phyloP scores from a whole-genome alignment of 2,113 vertebrate genomes.

The Mixornis gularis region DNA sequence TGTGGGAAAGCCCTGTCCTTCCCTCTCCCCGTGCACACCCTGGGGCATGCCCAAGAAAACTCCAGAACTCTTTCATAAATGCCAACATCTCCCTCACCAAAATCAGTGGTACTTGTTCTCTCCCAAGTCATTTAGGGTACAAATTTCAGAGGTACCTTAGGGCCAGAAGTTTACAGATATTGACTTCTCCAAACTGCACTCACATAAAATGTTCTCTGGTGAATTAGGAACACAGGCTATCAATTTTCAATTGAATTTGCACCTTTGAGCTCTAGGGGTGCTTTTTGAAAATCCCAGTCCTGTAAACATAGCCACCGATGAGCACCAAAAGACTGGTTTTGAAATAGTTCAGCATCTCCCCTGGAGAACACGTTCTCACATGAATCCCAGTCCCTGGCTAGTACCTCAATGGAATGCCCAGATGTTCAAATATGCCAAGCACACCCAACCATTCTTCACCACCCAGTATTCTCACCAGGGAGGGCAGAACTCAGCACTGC shows the following conservation, averaged over 20 bases:
- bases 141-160: neutral
- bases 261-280: neutral
- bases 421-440: neutral
- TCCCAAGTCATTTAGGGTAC: neutral
- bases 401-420: neutral
- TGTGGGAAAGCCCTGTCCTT: neutral
- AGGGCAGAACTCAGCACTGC: neutral
- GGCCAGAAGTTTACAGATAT: neutral
- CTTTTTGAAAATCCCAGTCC: neutral
- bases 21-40: neutral
- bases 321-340: neutral
- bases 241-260: neutral
- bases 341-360: neutral
- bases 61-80: neutral
- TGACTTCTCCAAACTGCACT: neutral
- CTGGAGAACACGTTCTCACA: neutral
- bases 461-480: neutral
- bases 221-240: neutral
- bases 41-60: neutral
- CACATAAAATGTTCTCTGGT: neutral
- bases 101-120: neutral
- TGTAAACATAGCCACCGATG: neutral
- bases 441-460: neutral
- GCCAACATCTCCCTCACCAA: neutral
- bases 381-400: neutral